Evolutionary conservation across 2,888 invertebrate species (phyloP).

Genomic region (Cyclophora punctaria): DNA sequence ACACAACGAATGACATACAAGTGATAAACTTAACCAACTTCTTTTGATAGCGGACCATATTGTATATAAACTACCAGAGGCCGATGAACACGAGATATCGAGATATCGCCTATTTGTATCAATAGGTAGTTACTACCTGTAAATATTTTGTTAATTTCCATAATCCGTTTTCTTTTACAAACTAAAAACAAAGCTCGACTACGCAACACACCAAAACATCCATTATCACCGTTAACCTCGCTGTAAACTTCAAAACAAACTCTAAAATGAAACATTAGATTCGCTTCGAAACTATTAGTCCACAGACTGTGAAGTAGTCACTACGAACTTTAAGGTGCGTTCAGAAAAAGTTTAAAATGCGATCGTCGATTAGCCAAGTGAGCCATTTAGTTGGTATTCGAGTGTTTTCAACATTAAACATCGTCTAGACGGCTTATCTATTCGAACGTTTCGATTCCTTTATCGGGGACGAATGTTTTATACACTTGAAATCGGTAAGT

Average conservation of each 20-base stretch:
- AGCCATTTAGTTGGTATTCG: conserved; percentile 68
- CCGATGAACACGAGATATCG: too few species aligned
- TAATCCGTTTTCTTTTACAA: too few species aligned
- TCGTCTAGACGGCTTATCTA: conserved; percentile 69
- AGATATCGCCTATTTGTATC: too few species aligned
- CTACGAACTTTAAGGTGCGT: neutral
- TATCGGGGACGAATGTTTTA: conserved; percentile 65
- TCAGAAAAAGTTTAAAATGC: neutral
- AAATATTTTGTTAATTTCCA: too few species aligned
- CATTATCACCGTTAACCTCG: conserved; percentile 33
- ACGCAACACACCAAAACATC: too few species aligned
- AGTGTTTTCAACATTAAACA: conserved; percentile 54
- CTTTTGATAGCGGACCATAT: too few species aligned
- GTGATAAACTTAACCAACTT: too few species aligned
- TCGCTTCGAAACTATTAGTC: conserved; percentile 36
- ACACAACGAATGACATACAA: too few species aligned
- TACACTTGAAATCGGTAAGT: conserved; percentile 54
- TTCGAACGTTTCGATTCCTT: conserved; percentile 51
- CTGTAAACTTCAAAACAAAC: conserved; percentile 1
- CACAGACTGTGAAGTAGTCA: neutral
- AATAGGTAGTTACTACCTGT: too few species aligned
- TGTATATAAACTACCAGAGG: too few species aligned
- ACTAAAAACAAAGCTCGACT: too few species aligned
- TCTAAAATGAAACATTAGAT: conserved; percentile 57
- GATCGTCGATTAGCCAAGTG: conserved; percentile 65